Base-by-base conservation (phyloP, 2,888 invertebrate genomes). In the Ptychoptera contaminata region DNA sequence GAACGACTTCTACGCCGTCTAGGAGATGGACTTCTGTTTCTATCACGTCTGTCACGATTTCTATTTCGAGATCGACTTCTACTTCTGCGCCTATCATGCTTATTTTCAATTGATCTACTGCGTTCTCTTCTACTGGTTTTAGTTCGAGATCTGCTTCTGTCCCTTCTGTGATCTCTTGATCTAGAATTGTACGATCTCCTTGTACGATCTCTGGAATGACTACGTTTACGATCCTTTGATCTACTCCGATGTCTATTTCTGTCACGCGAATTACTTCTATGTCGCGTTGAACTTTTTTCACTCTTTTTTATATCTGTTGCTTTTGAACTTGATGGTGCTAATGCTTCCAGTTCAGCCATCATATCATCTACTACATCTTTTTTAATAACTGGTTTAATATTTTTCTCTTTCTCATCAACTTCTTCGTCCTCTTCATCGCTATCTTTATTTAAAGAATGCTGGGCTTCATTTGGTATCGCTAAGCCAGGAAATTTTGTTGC, bases 331-430 rank as follows among this genome's bases (percentile, higher is more conserved):
- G 81, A 80, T 2, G 87, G 87, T 2, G 87, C 90, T 23, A 87
- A 65, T 4, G 87, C 83, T 65, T 90, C 90, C 42, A 91, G 67
- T 50, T 83, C 82, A 14, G 86, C 79, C 86, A 90, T 86, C 2
- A 84, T 79, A 57, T 85, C 79, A 52, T 81, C 79, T n/a, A 85
- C 78, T 40, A 77, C 23, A n/a, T 35, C 42, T 5, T 12, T 34
- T 14, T 16, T 40, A 34, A 42, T 16, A 8, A 11, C 66, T 53
- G 72, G 70, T 41, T 50, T 52, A 50, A 61, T 58, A 15, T 56
- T 59, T 47, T 55, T 58, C 62, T 45, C 65, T 67, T 41, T 63
- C 62, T 40, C 66, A 59, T 49, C 38, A 1, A 43, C 43, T 6
- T 37, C 69, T 62, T 45, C 59, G 52, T 23, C 60, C 65, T 52